These are phyloP conservation scores for Cancer borealis DNA, from an alignment of 2,888 invertebrate species.

Conservation along the genomic window DNA sequence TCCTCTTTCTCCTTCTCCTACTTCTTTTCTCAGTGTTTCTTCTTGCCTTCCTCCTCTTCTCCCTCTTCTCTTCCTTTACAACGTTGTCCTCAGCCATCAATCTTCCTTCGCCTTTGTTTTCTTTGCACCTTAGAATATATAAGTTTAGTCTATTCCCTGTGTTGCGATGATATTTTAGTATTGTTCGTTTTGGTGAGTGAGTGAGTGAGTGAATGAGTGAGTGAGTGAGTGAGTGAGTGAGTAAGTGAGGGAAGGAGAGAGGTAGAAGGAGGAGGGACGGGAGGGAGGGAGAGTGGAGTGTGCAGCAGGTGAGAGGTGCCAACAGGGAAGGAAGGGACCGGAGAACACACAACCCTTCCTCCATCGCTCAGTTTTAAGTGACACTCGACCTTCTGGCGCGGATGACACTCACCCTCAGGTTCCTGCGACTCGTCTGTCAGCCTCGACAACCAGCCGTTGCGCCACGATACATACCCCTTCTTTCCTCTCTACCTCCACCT, in stretches of 20 bases:
- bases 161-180: no score
- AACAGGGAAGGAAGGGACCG: neutral
- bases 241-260: neutral
- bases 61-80: neutral
- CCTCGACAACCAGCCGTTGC: neutral
- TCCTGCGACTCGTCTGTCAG: neutral
- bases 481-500: neutral
- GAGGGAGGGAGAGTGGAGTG: neutral
- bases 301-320: neutral
- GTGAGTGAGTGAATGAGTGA: neutral
- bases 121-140: neutral
- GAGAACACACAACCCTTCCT: neutral
- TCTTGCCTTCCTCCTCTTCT: neutral
- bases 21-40: neutral
- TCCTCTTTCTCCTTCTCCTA: no score
- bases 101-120: neutral
- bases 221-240: neutral
- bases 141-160: no score
- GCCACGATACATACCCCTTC: neutral
- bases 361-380: conserved; percentile 53
- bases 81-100: neutral
- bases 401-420: conserved; percentile 28
- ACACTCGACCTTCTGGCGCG: neutral
- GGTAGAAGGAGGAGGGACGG: neutral
- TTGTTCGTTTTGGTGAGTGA: neutral